A percentile compares a stretch with the other conserved stretches of the same genome.
Evolutionary conservation across 2,888 invertebrate genomes (phyloP).

Genomic region (Julus scandinavius): DNA sequence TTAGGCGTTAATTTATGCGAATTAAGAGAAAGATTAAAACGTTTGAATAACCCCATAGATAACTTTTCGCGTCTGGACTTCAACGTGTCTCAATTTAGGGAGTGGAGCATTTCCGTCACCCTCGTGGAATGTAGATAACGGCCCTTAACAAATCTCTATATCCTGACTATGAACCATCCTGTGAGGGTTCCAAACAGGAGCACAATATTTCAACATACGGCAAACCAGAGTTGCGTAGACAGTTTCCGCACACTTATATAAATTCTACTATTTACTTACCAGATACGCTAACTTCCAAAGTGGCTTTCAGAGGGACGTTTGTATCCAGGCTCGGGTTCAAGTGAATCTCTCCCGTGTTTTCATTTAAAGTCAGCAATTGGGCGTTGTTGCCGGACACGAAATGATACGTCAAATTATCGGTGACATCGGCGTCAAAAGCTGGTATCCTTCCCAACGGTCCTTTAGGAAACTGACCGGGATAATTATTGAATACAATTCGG

Average conservation of each 20-base stretch:
- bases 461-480: slow-evolving; percentile 91
- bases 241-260: not conserved
- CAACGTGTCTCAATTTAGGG: too few relatives aligned
- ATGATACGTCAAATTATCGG: slow-evolving; percentile 82
- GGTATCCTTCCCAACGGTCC: slow-evolving; percentile 91
- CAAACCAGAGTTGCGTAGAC: too few relatives aligned
- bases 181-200: too few relatives aligned
- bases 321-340: slow-evolving; percentile 93
- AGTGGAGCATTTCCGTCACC: too few relatives aligned
- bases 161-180: too few relatives aligned
- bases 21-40: too few relatives aligned
- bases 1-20: too few relatives aligned
- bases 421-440: slow-evolving; percentile 94
- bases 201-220: too few relatives aligned
- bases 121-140: too few relatives aligned
- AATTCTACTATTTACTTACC: slow-evolving; percentile 67
- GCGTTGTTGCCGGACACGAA: slow-evolving; percentile 94
- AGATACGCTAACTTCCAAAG: slow-evolving; percentile 92
- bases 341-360: slow-evolving; percentile 83
- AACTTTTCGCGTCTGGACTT: too few relatives aligned
- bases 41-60: too few relatives aligned
- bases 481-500: slow-evolving; percentile 92
- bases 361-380: slow-evolving; percentile 84
- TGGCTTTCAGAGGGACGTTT: slow-evolving; percentile 91
- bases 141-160: too few relatives aligned